Evolutionary conservation across 1,140 invertebrate species (phyloP).

Genomic region (Brachionus angularis): DNA sequence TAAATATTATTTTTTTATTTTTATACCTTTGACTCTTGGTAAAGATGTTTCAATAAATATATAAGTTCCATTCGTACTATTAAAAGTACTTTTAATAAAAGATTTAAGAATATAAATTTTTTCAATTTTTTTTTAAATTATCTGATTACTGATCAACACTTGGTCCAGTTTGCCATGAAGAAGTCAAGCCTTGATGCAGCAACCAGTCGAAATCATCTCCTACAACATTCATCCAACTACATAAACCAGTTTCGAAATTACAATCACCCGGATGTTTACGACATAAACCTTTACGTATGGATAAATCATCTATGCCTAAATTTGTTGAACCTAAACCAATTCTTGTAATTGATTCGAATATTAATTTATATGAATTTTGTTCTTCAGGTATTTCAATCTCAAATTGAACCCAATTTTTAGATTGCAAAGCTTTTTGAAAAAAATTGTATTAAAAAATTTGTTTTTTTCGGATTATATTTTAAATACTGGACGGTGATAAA

Average conservation of each 20-base stretch:
- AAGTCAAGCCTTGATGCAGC: conserved; percentile 46
- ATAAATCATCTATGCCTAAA: conserved; percentile 42
- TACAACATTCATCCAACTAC: conserved; percentile 48
- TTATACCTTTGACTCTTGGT: background rate
- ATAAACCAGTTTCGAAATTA: conserved; percentile 46
- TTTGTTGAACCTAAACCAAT: background rate
- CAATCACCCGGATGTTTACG: conserved; percentile 44
- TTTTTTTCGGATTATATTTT: too few species aligned
- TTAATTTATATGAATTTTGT: background rate
- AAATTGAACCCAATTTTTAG: conserved; percentile 7
- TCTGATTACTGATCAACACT: conserved; percentile 58
- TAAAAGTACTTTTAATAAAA: too few species aligned
- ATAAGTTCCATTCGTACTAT: conserved; percentile 23
- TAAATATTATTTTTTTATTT: too few species aligned
- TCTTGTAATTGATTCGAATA: background rate
- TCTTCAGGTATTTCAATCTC: conserved; percentile 3
- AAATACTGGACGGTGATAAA: background rate
- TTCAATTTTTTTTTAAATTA: too few species aligned
- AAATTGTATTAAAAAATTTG: too few species aligned
- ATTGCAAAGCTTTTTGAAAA: background rate
- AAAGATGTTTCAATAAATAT: conserved; percentile 10
- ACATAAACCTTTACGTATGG: background rate
- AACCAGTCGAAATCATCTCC: conserved; percentile 48
- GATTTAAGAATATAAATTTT: too few species aligned
- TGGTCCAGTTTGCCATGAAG: conserved; percentile 48